Evolutionary conservation across 2,797 vertebrate species (phyloP), one percentile per base, ranked within the genome.

Genomic region (Phyllotis vaccarum): DNA sequence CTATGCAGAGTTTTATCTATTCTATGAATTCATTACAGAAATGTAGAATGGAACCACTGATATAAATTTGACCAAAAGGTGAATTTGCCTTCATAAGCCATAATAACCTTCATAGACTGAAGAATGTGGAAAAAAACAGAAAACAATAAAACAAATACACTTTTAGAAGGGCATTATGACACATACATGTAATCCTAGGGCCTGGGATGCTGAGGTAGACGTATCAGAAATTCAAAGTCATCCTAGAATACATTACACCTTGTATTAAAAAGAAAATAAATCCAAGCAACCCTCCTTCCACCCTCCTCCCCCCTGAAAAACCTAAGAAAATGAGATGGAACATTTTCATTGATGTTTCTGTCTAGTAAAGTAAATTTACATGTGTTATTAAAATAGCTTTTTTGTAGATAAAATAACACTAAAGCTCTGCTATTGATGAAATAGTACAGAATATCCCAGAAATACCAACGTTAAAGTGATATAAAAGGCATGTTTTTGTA

Each of bases 401-500:
- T 89, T 76, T 91, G 21, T 95, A 81, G 70, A 24, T 96, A 86
- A 94, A 97, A 96, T 92, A 96, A 92, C 31, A 97, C 31, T 17
- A 46, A 93, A 56, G 19, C 9, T 95, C 9, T 96, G 70, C 49
- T 66, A 87, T 85, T 95, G 95, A 93, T 94, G 94, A 92, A 94
- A 85, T 62, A 83, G 17, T 83, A 76, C 29, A 54, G 43, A 89
- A 52, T 92, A 94, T 40, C 2, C 46, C 83, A 94, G 95, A 92
- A 97, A 94, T 79, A 90, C 46, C 92, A 93, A 96, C 90, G 94
- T 94, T 95, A 95, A 93, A 95, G 91, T 85, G 31, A 76, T 91
- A 64, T 95, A 96, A 95, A 95, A 94, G 70, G 46, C 88, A 95
- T 74, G 49, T 68, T 91, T 97, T 96, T 91, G 83, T 96, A 95